Base-by-base conservation (phyloP, 1,140 invertebrate species). In the Ditylenchus dipsaci region DNA sequence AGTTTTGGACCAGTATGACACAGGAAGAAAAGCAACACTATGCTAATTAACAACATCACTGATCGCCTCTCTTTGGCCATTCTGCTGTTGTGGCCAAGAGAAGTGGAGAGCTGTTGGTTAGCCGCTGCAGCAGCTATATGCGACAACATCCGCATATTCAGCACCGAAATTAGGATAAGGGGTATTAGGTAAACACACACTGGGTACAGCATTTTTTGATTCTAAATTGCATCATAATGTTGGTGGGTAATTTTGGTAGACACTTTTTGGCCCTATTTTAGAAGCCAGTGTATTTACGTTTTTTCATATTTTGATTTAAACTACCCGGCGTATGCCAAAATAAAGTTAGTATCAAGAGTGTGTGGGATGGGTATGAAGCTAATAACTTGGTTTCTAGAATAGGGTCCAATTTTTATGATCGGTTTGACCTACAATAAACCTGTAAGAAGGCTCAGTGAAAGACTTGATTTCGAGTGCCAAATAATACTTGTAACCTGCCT, bases 1-100 rank as follows among this genome's bases (percentile, higher is more conserved):
- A n/a, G n/a, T n/a, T n/a, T n/a, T n/a, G n/a, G n/a, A n/a, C n/a
- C 78, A 1, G 79, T 81, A 66, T 81, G 79, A 57, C 79, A 81
- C 21, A 72, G 38, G 29, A 81, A 81, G 61, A 81, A 81, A 21
- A 81, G 47, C 15, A 81, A 57, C 26, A 81, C 78, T 53, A 81
- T 81, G 17, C 80, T 71, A 29, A 81, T 82, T 15, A 81, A 69
- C 3, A 81, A 64, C 60, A 69, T 72, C 27, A 80, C 68, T 7
- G 79, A 77, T 21, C 78, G 75, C n/a, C 69, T 63, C 66, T 80
- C 78, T 61, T 71, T 67, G 17, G 69, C 81, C 62, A 81, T 68
- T 45, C 76, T 49, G n/a, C 71, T 65, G 38, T 73, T 72, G 57
- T 82, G 78, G 42, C 77, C 76, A 33, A 76, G 56, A 13, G 76